phyloP scores from a whole-genome alignment of 2,888 invertebrate species.

The Spilarctia lutea region DNA sequence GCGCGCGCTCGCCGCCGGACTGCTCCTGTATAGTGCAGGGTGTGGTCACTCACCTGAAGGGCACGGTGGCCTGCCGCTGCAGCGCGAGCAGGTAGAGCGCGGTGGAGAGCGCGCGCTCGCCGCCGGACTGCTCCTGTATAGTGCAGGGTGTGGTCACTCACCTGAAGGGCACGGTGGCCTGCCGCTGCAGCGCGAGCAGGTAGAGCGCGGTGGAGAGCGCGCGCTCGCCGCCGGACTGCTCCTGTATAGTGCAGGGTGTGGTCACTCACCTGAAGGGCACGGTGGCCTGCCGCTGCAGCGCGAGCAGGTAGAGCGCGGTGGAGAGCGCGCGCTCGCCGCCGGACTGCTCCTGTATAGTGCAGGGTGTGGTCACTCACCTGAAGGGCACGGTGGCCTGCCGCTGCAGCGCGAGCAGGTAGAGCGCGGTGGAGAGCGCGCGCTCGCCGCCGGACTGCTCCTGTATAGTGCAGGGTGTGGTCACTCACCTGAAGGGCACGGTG shows the following conservation, averaged over 20 bases:
- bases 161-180: too few relatives aligned
- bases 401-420: too few relatives aligned
- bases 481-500: slow-evolving; percentile 72
- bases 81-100: too few relatives aligned
- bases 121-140: too few relatives aligned
- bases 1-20: slow-evolving; percentile 98
- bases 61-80: too few relatives aligned
- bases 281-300: slow-evolving; percentile 90
- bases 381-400: too few relatives aligned
- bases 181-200: slow-evolving; percentile 95
- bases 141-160: too few relatives aligned
- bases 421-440: too few relatives aligned
- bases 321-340: neutral
- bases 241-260: slow-evolving; percentile 76
- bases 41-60: too few relatives aligned
- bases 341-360: neutral
- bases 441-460: too few relatives aligned
- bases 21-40: slow-evolving; percentile 77
- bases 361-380: neutral
- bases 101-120: too few relatives aligned
- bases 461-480: neutral
- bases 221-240: slow-evolving; percentile 98
- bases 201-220: slow-evolving; percentile 95
- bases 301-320: neutral
- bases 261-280: slow-evolving; percentile 88